Base-by-base conservation (phyloP, 2,113 vertebrate genomes). In the Ondatra zibethicus region DNA sequence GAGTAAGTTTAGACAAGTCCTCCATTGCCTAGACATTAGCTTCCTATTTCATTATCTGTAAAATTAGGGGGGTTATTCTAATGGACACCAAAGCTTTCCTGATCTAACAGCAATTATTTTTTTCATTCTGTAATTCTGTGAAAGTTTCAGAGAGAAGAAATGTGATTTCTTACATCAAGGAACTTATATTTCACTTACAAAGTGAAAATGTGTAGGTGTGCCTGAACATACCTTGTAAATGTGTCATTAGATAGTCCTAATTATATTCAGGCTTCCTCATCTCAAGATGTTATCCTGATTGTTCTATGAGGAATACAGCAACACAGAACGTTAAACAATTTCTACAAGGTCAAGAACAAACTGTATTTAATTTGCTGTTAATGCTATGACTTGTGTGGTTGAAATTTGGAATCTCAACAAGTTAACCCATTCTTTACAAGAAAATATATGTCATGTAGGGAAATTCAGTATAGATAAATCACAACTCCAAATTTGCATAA, bases 21-120 rank as follows among this genome's bases (percentile, higher is more conserved):
- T 16, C 73, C 84, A 29, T 91, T 95, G 66, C 66, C 19, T 96
- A 52, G 52, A 55, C 3, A 55, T 12, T 29, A 5, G 29, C 21
- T 89, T 94, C 7, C 86, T 73, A 89, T 80, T 88, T 86, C 27
- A 88, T 89, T 88, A 52, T 50, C 63, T 95, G 17, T 65, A 81
- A 88, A 88, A 81, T 75, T 52, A 94, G 3, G 16, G 29, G 1
- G 3, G 2, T 94, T 55, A 78, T 77, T 45, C 58, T 90, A 88
- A 93, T 87, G 78, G 29, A 94, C 29, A 9, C 39, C 45, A 55
- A 93, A 84, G 70, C 84, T n/a, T 70, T 80, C 70, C 68, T 93
- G 58, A 29, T 85, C 33, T 89, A 39, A 75, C 33, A 87, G 42
- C 92, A 65, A 92, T 89, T 93, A 78, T 81, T 88, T 25, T 97